Evolutionary conservation across 2,113 vertebrate species (phyloP).

Genomic region (Bufo gargarizans): DNA sequence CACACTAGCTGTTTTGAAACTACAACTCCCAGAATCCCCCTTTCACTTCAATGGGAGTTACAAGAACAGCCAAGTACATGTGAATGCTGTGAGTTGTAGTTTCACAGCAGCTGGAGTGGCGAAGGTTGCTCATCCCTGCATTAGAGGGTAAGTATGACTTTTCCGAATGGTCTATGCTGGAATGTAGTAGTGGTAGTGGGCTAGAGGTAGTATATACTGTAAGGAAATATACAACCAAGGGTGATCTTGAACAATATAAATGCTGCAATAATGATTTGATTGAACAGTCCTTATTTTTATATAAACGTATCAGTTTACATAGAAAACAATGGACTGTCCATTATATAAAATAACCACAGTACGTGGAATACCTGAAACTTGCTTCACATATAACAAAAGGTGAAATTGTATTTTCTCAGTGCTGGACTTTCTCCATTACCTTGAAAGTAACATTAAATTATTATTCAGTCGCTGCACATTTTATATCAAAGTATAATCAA

Average conservation of each 20-base stretch:
- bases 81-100: too few species aligned
- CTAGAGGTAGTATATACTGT: too few species aligned
- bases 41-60: too few species aligned
- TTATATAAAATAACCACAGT: not conserved
- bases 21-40: too few species aligned
- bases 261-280: not conserved
- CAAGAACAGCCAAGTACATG: too few species aligned
- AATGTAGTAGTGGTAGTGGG: too few species aligned
- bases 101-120: too few species aligned
- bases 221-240: too few species aligned
- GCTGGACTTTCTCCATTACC: constrained; percentile 30
- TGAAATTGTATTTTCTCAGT: constrained; percentile 35
- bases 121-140: too few species aligned
- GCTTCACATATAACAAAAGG: constrained; percentile 8
- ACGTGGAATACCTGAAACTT: not conserved
- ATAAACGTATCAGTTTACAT: not conserved
- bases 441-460: constrained; percentile 52
- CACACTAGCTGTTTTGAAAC: too few species aligned
- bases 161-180: too few species aligned
- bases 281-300: not conserved
- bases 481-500: constrained; percentile 57
- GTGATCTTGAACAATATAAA: not conserved
- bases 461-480: constrained; percentile 56
- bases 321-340: not conserved
- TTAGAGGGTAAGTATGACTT: too few species aligned